phyloP scores from a whole-genome alignment of 2,888 invertebrate species.

The Nebria salina region DNA sequence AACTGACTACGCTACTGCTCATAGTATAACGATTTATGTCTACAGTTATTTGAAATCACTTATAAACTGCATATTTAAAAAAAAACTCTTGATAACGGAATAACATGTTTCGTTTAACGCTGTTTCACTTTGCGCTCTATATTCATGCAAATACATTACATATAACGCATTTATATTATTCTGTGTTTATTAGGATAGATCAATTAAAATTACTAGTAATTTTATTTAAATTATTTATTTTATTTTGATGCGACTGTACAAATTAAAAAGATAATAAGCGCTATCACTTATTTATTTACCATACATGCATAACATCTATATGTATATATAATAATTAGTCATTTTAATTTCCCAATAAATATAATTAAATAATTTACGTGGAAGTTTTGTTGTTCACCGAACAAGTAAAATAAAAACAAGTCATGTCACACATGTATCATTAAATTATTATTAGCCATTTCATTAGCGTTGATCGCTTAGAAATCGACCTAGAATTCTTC shows the following conservation, averaged over 20 bases:
- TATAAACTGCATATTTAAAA: too few species aligned
- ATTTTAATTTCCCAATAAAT: not conserved
- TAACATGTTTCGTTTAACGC: not conserved
- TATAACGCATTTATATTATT: too few species aligned
- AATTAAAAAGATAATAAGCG: too few species aligned
- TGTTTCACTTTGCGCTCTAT: not conserved
- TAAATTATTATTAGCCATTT: slow-evolving; percentile 17
- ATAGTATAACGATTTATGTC: too few species aligned
- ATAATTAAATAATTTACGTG: not conserved
- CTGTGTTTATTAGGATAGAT: not conserved
- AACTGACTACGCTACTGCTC: too few species aligned
- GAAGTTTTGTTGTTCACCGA: not conserved
- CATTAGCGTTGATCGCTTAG: slow-evolving; percentile 14
- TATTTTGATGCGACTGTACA: too few species aligned
- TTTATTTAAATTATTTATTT: not conserved
- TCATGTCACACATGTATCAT: slow-evolving; percentile 14
- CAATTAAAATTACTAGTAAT: not conserved
- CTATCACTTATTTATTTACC: not conserved
- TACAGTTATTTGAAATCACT: too few species aligned
- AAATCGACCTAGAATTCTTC: slow-evolving; percentile 29
- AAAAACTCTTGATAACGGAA: too few species aligned
- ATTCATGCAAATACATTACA: too few species aligned
- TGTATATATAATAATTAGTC: not conserved
- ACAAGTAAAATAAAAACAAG: slow-evolving; percentile 14
- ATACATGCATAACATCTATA: not conserved